Evolutionary conservation across 2,888 invertebrate genomes (phyloP).

Genomic region (Bruchidius siliquastri): DNA sequence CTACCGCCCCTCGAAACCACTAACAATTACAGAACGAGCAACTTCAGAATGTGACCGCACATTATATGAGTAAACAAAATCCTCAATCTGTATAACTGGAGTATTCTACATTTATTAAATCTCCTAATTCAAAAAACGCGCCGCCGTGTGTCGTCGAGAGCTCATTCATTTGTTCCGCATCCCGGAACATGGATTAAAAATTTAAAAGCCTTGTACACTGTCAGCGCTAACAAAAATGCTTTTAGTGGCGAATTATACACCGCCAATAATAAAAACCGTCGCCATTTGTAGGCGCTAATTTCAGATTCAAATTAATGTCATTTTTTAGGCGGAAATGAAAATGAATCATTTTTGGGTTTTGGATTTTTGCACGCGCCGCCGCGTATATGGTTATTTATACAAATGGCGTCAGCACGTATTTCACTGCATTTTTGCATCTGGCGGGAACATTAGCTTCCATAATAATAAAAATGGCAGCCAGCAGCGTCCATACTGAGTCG

Average conservation of each 20-base stretch:
- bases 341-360: constrained; percentile 34
- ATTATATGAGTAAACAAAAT: background rate
- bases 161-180: constrained; percentile 16
- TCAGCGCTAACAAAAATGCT: constrained; percentile 45
- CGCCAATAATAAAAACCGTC: constrained; percentile 40
- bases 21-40: too few species aligned
- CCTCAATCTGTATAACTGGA: background rate
- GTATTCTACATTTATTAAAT: background rate
- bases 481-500: background rate
- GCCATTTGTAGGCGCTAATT: constrained; percentile 31
- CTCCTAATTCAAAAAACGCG: background rate
- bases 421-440: background rate
- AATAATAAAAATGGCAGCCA: background rate
- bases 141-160: background rate
- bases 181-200: constrained; percentile 27
- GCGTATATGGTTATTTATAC: background rate
- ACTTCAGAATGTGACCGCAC: too few species aligned
- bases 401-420: background rate
- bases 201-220: constrained; percentile 36
- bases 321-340: constrained; percentile 40
- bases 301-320: constrained; percentile 32
- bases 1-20: too few species aligned
- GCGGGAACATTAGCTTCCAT: background rate
- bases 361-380: background rate
- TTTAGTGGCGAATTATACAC: constrained; percentile 44